A percentile compares a stretch with the other conserved stretches of the same genome.
These are phyloP conservation scores for Desoria tigrina DNA, from an alignment of 2,888 invertebrate species.

Conservation along the genomic window DNA sequence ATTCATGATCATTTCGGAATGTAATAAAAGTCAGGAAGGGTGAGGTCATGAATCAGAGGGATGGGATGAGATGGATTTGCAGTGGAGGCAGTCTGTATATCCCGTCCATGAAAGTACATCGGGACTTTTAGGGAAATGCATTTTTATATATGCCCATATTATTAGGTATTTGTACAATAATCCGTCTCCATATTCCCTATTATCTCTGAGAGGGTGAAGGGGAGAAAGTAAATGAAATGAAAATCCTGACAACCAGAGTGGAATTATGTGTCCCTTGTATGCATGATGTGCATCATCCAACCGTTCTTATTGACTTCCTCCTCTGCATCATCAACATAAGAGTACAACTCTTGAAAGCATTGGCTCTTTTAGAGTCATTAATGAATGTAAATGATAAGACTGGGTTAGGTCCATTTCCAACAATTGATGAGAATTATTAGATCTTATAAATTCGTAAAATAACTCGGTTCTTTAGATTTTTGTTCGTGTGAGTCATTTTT, in stretches of 20 bases:
- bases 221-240: constrained; percentile 38
- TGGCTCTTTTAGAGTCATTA: no score
- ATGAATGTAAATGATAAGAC: no score
- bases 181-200: no score
- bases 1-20: constrained; percentile 6
- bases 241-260: constrained; percentile 26
- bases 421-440: no score
- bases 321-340: background rate
- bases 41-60: constrained; percentile 17
- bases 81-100: background rate
- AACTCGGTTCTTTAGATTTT: no score
- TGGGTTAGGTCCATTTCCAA: no score
- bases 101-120: background rate
- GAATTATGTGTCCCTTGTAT: constrained; percentile 8
- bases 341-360: no score
- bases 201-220: constrained; percentile 2
- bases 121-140: background rate
- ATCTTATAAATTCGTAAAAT: no score
- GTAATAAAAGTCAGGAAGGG: constrained; percentile 21
- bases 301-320: constrained; percentile 20
- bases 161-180: no score
- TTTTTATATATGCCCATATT: no score
- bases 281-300: constrained; percentile 12
- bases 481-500: no score
- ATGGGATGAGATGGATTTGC: background rate